A percentile compares a stretch with the other conserved stretches of the same genome.
Conservation (phyloP, 1,140 invertebrate species). For the Eupeodes corollae region DNA sequence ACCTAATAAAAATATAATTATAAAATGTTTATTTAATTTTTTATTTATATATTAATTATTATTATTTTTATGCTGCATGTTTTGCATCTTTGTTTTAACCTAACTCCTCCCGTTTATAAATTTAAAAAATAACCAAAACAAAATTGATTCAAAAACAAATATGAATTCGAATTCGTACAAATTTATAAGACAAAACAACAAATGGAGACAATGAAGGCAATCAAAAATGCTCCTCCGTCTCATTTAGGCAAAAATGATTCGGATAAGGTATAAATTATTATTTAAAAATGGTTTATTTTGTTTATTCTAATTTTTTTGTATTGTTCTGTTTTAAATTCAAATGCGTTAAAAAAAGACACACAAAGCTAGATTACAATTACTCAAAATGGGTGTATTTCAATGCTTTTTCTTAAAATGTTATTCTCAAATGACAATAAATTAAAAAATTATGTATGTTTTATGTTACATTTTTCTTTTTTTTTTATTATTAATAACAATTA, state of each 20-base stretch:
- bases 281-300: too few relatives aligned
- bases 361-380: too few relatives aligned
- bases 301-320: too few relatives aligned
- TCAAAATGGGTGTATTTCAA: too few relatives aligned
- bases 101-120: not conserved
- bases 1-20: too few relatives aligned
- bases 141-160: not conserved
- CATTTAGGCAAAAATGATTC: constrained; percentile 73
- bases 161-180: too few relatives aligned
- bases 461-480: not conserved
- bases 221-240: constrained; percentile 70
- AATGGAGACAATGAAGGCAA: constrained; percentile 60
- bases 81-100: constrained; percentile 1
- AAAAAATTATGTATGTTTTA: too few relatives aligned
- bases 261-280: constrained; percentile 56
- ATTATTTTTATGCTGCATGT: constrained; percentile 2
- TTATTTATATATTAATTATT: not conserved
- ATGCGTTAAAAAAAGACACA: too few relatives aligned
- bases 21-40: not conserved
- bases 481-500: constrained; percentile 3
- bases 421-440: too few relatives aligned
- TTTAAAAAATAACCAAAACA: not conserved
- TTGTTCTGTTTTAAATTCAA: too few relatives aligned
- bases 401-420: too few relatives aligned
- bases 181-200: constrained; percentile 42